These are phyloP conservation scores for Rhaphigaster nebulosa DNA, from an alignment of 2,888 invertebrate genomes.

Conservation along the genomic window DNA sequence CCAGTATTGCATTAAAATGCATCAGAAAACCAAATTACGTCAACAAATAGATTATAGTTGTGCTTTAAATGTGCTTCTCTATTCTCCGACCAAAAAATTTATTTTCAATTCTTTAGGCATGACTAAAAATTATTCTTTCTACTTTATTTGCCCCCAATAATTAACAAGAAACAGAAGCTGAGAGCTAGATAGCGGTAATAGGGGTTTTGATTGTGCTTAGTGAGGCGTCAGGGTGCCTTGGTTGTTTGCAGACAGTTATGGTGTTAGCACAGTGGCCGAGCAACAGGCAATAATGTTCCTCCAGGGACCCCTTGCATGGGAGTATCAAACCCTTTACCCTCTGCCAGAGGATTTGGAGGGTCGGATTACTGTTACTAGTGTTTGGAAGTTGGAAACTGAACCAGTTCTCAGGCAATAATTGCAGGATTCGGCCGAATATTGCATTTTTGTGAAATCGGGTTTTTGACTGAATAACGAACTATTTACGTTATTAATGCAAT, in stretches of 20 bases:
- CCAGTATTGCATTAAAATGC: too few relatives aligned
- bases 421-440: too few relatives aligned
- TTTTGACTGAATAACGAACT: too few relatives aligned
- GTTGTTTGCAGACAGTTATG: conserved; percentile 9
- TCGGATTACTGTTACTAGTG: background rate
- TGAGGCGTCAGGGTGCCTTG: background rate
- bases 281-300: background rate
- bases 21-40: too few relatives aligned
- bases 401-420: background rate
- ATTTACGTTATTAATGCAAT: too few relatives aligned
- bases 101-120: too few relatives aligned
- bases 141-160: background rate
- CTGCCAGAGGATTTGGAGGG: background rate
- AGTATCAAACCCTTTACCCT: background rate
- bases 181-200: background rate
- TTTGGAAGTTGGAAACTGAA: background rate
- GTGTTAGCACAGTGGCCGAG: conserved; percentile 3
- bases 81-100: too few relatives aligned
- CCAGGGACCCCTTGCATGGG: background rate
- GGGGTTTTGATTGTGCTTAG: conserved; percentile 11
- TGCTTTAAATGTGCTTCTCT: too few relatives aligned
- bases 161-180: background rate
- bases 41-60: too few relatives aligned
- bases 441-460: too few relatives aligned
- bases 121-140: background rate